Evolutionary conservation across 2,113 vertebrate genomes (phyloP), one percentile per base, ranked within the genome.

Genomic region (Phyllostomus hastatus): DNA sequence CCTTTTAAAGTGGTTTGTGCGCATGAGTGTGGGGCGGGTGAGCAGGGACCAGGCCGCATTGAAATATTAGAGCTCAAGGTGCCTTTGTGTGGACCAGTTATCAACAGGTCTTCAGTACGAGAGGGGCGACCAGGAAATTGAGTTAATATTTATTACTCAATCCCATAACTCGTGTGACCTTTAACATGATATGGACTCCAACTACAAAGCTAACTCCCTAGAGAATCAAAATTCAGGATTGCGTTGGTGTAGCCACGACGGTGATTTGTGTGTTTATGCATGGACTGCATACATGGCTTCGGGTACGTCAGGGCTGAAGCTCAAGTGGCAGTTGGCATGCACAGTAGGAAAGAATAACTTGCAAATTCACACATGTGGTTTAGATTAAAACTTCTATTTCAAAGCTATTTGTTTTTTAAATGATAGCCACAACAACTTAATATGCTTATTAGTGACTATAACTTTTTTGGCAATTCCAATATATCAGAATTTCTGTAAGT

Each of bases 81-180:
- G 88, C 59, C 95, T 95, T 95, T 83, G 61, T 81, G 95, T 96
- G 96, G 93, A 97, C 85, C 89, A 94, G 97, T 97, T 94, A 91
- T 95, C 97, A 97, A 97, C 97, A 10, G 17, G 92, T 93, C 97
- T 97, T 98, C 95, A 97, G 93, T 16, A 61, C 9, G 17, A 97
- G 97, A 95, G 94, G 88, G 88, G 94, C 75, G 81, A 79, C 78
- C 92, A 97, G 98, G 97, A 98, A 97, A 95, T 35, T 38, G 97
- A 95, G 72, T 93, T 97, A 94, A 85, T 0, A 97, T 98, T 97
- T 33, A 96, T 96, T 85, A 22, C 78, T 97, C 33, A 10, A 94
- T 95, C n/a, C 93, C 89, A 89, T 94, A 72, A 95, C 75, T 94
- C 0, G 3, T 1, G 1, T 92, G 96, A 94, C 95, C 92, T 95